These are phyloP conservation scores for Micoletzkya japonica DNA, from an alignment of 2,888 invertebrate genomes.

Conservation along the genomic window DNA sequence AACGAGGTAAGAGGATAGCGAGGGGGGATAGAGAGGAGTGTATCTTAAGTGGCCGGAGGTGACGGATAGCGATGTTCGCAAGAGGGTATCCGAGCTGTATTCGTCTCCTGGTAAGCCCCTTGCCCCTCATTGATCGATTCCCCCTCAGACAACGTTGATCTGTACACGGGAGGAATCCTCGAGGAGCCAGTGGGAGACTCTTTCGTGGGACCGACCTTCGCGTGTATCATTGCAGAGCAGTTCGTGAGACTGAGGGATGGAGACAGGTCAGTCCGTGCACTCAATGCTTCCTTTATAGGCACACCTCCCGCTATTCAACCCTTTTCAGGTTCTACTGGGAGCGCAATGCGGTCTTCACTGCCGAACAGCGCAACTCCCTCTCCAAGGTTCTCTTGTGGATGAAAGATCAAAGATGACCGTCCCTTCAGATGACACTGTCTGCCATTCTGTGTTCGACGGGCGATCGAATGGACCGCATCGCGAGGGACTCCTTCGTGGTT, in stretches of 20 bases:
- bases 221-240: constrained; percentile 68
- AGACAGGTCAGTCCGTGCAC: constrained; percentile 64
- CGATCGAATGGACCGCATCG: constrained; percentile 41
- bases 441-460: constrained; percentile 45
- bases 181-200: constrained; percentile 66
- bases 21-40: background rate
- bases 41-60: constrained; percentile 53
- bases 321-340: constrained; percentile 51
- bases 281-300: constrained; percentile 19
- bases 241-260: constrained; percentile 67
- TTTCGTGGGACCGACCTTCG: constrained; percentile 67
- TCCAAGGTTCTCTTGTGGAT: too few species aligned
- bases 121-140: background rate
- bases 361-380: constrained; percentile 44
- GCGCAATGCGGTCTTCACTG: constrained; percentile 50
- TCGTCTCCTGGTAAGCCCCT: constrained; percentile 1
- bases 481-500: constrained; percentile 38
- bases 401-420: too few species aligned
- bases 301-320: background rate
- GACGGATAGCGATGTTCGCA: constrained; percentile 47
- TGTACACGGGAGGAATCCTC: constrained; percentile 68
- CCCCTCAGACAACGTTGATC: constrained; percentile 60
- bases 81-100: constrained; percentile 50
- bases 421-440: constrained; percentile 33
- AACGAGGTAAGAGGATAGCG: constrained; percentile 60